These are phyloP conservation scores for Apostichopus leukothele DNA, from an alignment of 53 echinoderm and acorn worm genomes.

Conservation along the genomic window DNA sequence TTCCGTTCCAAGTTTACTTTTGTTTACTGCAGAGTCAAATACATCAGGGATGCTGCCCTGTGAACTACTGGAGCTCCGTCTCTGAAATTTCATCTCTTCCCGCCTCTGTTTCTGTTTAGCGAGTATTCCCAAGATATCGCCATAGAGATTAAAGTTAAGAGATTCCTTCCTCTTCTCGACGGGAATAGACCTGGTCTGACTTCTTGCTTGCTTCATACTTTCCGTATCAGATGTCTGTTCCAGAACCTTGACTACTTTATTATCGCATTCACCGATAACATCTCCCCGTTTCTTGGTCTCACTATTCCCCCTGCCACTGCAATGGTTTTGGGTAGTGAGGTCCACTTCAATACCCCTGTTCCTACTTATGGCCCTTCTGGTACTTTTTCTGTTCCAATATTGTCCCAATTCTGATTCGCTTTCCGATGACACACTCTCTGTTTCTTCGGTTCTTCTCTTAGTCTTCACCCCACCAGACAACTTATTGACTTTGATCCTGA, in stretches of 20 bases:
- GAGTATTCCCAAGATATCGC: constrained; percentile 59
- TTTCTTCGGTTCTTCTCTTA: background rate
- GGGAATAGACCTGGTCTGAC: background rate
- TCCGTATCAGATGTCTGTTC: constrained; percentile 19
- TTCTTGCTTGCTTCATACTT: background rate
- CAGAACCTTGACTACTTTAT: background rate
- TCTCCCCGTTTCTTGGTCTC: background rate
- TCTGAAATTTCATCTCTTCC: constrained; percentile 29
- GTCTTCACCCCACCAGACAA: background rate
- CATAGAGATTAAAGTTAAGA: constrained; percentile 47
- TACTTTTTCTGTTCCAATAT: background rate
- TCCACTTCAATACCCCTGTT: background rate
- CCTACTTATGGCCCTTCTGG: background rate
- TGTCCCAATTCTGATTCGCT: too few species aligned
- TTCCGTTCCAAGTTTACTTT: background rate
- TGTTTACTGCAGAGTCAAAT: background rate
- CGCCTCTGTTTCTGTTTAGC: constrained; percentile 55
- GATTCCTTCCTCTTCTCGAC: background rate
- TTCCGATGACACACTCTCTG: too few species aligned
- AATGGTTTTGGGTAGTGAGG: constrained; percentile 13
- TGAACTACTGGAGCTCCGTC: constrained; percentile 8
- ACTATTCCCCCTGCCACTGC: background rate
- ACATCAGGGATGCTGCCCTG: background rate
- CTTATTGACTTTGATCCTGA: too few species aligned
- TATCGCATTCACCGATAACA: background rate